Conservation (phyloP, 2,113 vertebrate genomes). For the Protomyctophum bolini region DNA sequence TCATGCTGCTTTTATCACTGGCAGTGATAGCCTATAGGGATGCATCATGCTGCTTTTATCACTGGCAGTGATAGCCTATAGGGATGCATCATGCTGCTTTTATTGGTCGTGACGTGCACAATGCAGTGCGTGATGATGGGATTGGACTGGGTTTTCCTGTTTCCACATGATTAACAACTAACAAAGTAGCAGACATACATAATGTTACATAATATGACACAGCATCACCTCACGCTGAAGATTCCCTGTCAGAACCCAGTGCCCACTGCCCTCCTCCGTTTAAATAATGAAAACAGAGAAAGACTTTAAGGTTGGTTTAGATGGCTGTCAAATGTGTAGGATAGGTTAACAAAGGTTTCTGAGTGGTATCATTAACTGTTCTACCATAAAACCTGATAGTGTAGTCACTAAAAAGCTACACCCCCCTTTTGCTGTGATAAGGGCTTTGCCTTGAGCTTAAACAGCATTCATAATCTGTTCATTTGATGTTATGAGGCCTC, state of each 20-base stretch:
- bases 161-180: no score
- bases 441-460: constrained; percentile 49
- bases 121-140: no score
- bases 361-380: constrained; percentile 69
- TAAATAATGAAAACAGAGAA: neutral
- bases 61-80: no score
- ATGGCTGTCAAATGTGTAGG: constrained; percentile 33
- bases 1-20: no score
- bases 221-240: no score
- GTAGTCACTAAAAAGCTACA: constrained; percentile 70
- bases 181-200: no score
- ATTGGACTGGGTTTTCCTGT: no score
- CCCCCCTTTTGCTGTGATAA: constrained; percentile 59
- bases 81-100: no score
- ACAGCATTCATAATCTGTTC: constrained; percentile 50
- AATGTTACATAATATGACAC: no score
- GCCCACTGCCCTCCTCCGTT: neutral
- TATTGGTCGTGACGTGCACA: no score
- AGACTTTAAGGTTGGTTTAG: constrained; percentile 36
- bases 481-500: constrained; percentile 49
- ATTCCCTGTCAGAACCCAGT: neutral
- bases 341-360: constrained; percentile 47
- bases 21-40: no score
- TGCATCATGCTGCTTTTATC: no score
- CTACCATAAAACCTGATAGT: constrained; percentile 71